These are phyloP conservation scores for Octomys mimax DNA, from an alignment of 2,797 vertebrate species.

Conservation along the genomic window DNA sequence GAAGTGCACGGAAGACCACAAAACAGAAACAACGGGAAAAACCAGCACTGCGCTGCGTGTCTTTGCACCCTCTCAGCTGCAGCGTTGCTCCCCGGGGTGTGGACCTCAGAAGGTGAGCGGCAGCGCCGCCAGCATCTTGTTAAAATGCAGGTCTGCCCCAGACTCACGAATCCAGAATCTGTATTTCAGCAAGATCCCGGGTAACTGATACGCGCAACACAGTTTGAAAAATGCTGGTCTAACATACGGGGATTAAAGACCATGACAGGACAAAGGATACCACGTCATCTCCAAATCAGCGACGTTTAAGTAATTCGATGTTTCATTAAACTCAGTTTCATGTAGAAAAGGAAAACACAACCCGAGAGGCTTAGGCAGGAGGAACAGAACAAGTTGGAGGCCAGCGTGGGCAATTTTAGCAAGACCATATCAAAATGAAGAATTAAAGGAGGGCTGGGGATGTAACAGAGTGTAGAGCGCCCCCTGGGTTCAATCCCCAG, in stretches of 20 bases:
- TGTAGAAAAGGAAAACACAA: constrained; percentile 65
- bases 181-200: neutral
- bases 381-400: neutral
- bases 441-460: neutral
- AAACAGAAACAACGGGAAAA: neutral
- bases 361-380: neutral
- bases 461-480: neutral
- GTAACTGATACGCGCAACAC: neutral
- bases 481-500: neutral
- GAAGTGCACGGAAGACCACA: neutral
- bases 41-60: neutral
- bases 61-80: neutral
- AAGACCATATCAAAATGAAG: neutral
- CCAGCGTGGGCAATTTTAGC: neutral
- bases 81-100: neutral
- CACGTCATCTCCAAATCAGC: constrained; percentile 69
- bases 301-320: constrained; percentile 57
- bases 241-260: neutral
- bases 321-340: constrained; percentile 70
- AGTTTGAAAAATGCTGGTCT: neutral
- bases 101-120: neutral
- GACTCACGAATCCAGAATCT: neutral
- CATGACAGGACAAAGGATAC: neutral
- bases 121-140: neutral
- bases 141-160: neutral